phyloP scores from a whole-genome alignment of 30 jellyfish, hydroid and myxozoan species.

The Hydra vulgaris region DNA sequence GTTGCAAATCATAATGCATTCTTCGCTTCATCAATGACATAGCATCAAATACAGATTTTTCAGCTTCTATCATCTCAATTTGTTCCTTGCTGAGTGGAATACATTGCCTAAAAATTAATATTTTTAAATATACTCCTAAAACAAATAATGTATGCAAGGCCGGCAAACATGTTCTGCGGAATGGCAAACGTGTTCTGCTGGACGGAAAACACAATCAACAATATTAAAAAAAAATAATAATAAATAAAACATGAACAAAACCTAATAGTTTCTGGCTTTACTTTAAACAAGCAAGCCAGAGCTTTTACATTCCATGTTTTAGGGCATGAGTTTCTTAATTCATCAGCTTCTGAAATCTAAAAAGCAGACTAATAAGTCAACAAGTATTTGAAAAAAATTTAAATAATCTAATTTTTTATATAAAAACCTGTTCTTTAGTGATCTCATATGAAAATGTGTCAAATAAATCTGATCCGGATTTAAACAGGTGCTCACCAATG shows the following conservation, averaged over 20 bases:
- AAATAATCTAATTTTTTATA: background rate
- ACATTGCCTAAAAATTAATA: background rate
- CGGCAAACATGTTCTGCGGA: too few relatives aligned
- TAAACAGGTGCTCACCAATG: background rate
- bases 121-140: background rate
- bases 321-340: conserved; percentile 40
- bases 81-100: background rate
- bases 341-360: conserved; percentile 44
- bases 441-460: background rate
- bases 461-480: background rate
- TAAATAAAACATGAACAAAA: background rate
- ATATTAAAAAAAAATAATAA: too few relatives aligned
- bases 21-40: conserved; percentile 24
- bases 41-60: conserved; percentile 4
- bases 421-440: background rate
- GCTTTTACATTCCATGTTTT: conserved; percentile 46
- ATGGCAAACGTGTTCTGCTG: too few relatives aligned
- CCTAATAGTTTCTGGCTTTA: conserved; percentile 47
- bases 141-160: background rate
- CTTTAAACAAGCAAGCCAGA: conserved; percentile 51
- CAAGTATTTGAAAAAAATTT: background rate
- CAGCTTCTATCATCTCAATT: conserved; percentile 3
- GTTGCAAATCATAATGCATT: conserved; percentile 7
- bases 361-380: background rate
- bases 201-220: too few relatives aligned